Evolutionary conservation across 1,140 invertebrate genomes (phyloP).

Genomic region (Acyrthosiphon pisum): DNA sequence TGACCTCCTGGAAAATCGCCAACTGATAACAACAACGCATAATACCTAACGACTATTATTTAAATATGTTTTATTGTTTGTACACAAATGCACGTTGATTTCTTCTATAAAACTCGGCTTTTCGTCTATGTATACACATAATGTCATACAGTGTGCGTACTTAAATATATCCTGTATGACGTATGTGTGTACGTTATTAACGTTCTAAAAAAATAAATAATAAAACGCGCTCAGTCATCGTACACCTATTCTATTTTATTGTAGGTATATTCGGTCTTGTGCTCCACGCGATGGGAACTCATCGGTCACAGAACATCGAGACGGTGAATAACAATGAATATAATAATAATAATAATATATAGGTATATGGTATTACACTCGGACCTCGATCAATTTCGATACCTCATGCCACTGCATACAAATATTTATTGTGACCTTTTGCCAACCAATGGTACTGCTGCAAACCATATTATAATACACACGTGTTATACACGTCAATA

Average conservation of each 20-base stretch:
- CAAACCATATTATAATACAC: background rate
- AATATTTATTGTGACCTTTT: background rate
- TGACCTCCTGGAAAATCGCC: conserved; percentile 13
- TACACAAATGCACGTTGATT: background rate
- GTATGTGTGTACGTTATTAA: background rate
- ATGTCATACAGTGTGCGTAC: background rate
- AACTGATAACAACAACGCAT: background rate
- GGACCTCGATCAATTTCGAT: conserved; percentile 6
- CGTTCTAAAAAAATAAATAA: background rate
- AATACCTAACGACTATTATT: background rate
- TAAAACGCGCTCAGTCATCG: background rate
- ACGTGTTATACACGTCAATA: background rate
- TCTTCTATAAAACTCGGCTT: background rate
- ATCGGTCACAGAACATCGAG: background rate
- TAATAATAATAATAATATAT: background rate
- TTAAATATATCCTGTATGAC: background rate
- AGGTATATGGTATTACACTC: background rate
- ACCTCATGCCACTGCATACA: background rate
- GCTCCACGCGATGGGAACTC: background rate
- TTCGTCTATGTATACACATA: background rate
- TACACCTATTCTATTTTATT: background rate
- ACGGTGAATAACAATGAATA: background rate
- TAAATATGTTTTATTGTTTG: background rate
- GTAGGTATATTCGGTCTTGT: background rate
- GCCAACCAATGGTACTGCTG: background rate